These are phyloP conservation scores for Cyrtonyx montezumae DNA, from an alignment of 2,113 vertebrate genomes.

Conservation along the genomic window DNA sequence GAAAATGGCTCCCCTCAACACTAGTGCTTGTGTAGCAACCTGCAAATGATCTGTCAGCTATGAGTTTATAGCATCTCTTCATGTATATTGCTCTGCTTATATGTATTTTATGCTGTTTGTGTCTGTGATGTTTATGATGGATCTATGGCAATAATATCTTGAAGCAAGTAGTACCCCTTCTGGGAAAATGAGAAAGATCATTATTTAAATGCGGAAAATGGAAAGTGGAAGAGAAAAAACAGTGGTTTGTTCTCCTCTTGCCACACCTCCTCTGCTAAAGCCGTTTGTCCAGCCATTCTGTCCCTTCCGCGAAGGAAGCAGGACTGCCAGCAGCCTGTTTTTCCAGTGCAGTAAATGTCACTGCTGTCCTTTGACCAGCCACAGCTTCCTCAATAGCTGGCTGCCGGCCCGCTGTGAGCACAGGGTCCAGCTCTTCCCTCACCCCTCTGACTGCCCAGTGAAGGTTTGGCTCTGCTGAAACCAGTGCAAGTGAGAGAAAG, in stretches of 20 bases:
- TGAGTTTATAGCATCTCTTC: background rate
- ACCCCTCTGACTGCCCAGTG: background rate
- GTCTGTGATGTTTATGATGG: conserved; percentile 38
- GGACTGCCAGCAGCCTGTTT: conserved; percentile 26
- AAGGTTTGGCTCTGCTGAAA: background rate
- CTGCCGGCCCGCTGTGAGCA: accelerated
- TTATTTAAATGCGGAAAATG: conserved; percentile 53
- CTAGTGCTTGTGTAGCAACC: background rate
- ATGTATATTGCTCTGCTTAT: background rate
- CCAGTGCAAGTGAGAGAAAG: background rate
- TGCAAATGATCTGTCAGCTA: background rate
- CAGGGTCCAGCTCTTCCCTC: accelerated
- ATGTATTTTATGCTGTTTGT: background rate
- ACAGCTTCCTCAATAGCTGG: conserved; percentile 21
- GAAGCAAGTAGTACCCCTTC: conserved; percentile 16
- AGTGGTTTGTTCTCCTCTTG: background rate
- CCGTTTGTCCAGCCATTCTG: conserved; percentile 26
- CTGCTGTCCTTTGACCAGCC: background rate
- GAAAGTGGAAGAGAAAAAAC: background rate
- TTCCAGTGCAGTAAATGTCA: conserved; percentile 21
- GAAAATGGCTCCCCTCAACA: background rate
- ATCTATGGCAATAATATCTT: conserved; percentile 41
- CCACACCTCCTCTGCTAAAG: background rate
- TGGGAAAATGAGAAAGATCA: conserved; percentile 28
- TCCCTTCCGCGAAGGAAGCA: conserved; percentile 7